These are phyloP conservation scores for Acanthopagrus latus DNA, from an alignment of 2,797 vertebrate species.

Conservation along the genomic window DNA sequence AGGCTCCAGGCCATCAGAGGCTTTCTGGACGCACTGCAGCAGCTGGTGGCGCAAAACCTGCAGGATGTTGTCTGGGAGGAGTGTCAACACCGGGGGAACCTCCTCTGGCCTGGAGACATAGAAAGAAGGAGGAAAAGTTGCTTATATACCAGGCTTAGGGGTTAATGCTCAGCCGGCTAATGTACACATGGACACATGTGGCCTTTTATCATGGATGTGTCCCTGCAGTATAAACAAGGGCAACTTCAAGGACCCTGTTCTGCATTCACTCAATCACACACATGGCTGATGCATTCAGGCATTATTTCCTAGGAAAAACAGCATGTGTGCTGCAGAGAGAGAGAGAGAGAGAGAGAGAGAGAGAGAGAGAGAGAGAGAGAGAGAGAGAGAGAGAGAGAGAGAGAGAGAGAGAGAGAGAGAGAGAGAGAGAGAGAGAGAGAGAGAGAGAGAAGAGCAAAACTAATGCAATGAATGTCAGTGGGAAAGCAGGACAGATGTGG, in stretches of 20 bases:
- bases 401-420: too few relatives aligned
- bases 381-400: constrained; percentile 3
- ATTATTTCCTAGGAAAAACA: constrained; percentile 15
- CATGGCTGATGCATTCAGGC: constrained; percentile 33
- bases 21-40: constrained; percentile 96
- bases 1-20: constrained; percentile 93
- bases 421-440: constrained; percentile 6
- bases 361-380: not conserved
- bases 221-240: not conserved
- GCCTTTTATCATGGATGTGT: not conserved
- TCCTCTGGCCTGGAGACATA: constrained; percentile 90
- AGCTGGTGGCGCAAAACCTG: constrained; percentile 95
- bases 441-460: constrained; percentile 13
- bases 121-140: not conserved
- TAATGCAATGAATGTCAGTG: constrained; percentile 18
- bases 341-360: constrained; percentile 4
- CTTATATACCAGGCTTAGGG: not conserved
- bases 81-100: constrained; percentile 92
- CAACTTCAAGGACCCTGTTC: constrained; percentile 1
- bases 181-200: not conserved
- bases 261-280: constrained; percentile 17
- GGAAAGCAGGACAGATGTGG: constrained; percentile 58
- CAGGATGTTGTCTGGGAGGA: constrained; percentile 97
- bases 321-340: constrained; percentile 30
- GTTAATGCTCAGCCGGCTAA: too few relatives aligned